phyloP scores from a whole-genome alignment of 1,140 invertebrate genomes.

The Drosophila equinoxialis region DNA sequence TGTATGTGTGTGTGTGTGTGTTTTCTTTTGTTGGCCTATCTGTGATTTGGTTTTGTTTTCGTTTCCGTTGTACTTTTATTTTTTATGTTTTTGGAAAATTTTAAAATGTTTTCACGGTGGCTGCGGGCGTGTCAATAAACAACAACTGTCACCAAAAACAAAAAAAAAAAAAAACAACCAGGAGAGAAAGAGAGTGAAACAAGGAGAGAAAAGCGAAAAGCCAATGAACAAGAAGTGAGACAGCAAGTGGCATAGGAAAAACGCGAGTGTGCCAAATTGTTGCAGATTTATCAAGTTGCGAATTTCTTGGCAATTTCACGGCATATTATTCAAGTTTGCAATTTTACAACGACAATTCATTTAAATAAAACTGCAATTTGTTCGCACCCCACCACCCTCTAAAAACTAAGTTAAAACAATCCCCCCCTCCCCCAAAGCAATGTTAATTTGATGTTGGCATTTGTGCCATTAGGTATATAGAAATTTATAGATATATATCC shows the following conservation, averaged over 20 bases:
- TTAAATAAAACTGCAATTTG: conserved; percentile 79
- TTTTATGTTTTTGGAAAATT: conserved; percentile 80
- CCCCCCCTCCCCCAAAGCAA: conserved; percentile 9
- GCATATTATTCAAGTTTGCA: conserved; percentile 63
- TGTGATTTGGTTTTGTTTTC: conserved; percentile 57
- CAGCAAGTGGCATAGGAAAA: conserved; percentile 26
- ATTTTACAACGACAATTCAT: conserved; percentile 54
- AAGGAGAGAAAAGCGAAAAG: not conserved
- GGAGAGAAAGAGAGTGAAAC: not conserved
- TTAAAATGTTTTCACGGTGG: conserved; percentile 81
- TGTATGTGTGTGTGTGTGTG: no score
- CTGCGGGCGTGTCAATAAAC: conserved; percentile 78
- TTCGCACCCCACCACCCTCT: conserved; percentile 20
- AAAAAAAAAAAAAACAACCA: no score
- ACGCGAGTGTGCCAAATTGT: conserved; percentile 75
- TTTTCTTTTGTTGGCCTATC: not conserved
- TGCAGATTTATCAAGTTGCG: conserved; percentile 77
- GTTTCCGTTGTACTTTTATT: not conserved
- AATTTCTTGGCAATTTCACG: conserved; percentile 69
- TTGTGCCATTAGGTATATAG: not conserved
- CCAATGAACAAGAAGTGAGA: conserved; percentile 10
- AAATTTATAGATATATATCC: not conserved
- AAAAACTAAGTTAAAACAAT: not conserved
- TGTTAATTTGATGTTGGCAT: conserved; percentile 71
- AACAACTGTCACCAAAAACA: conserved; percentile 74